Percentiles rank a stretch among this genome's conserved stretches.
These are phyloP conservation scores for Incurvaria masculella DNA, from an alignment of 2,888 invertebrate genomes.

Conservation along the genomic window DNA sequence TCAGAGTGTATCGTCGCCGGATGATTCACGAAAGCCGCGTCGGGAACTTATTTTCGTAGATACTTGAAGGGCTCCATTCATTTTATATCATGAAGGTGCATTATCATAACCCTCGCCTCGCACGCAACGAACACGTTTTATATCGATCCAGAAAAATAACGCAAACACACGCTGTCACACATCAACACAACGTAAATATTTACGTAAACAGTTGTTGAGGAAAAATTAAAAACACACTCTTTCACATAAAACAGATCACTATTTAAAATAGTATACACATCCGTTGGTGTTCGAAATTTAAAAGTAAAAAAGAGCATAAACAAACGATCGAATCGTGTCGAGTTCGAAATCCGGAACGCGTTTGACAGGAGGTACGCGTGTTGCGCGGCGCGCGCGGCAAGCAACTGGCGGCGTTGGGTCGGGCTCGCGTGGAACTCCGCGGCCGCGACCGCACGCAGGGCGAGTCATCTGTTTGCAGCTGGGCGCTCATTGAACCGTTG, in stretches of 20 bases:
- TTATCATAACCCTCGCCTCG: neutral
- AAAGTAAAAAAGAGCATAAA: neutral
- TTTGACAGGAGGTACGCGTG: conserved; percentile 33
- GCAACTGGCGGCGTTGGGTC: conserved; percentile 29
- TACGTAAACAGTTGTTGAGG: neutral
- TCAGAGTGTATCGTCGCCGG: neutral
- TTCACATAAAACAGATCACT: neutral
- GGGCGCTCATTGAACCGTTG: conserved; percentile 32
- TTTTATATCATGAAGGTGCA: neutral
- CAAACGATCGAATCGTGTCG: neutral
- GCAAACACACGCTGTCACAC: neutral
- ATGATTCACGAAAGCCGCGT: neutral
- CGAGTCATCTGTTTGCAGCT: conserved; percentile 36
- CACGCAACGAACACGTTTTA: neutral
- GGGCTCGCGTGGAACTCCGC: conserved; percentile 1
- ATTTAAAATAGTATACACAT: neutral
- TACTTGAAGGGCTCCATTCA: neutral
- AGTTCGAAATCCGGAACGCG: neutral
- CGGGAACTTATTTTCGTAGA: neutral
- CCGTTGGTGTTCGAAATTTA: neutral
- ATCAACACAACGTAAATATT: neutral
- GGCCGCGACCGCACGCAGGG: conserved; percentile 15
- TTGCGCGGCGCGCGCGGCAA: conserved; percentile 33
- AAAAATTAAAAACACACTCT: neutral
- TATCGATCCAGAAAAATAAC: neutral